phyloP scores from a whole-genome alignment of 2,888 invertebrate species.

The Orthosia gracilis region DNA sequence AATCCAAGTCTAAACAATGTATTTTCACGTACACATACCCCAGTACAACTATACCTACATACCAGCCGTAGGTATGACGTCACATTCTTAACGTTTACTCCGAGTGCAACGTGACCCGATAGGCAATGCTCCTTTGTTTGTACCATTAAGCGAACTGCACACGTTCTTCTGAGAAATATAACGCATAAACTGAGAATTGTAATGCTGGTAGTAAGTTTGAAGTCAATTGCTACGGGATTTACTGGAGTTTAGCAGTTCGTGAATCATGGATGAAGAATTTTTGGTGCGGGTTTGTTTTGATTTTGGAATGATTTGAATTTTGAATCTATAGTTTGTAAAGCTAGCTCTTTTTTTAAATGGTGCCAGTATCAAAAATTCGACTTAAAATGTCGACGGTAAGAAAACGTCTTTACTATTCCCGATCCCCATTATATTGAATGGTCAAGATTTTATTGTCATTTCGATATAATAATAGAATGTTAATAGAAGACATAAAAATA shows the following conservation, averaged over 20 bases:
- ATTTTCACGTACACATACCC: slow-evolving; percentile 13
- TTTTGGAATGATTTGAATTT: not conserved
- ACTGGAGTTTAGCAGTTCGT: slow-evolving; percentile 26
- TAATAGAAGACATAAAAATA: slow-evolving; percentile 26
- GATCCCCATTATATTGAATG: slow-evolving; percentile 23
- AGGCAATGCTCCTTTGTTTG: slow-evolving; percentile 63
- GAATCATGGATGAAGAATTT: slow-evolving; percentile 49
- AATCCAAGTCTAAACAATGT: slow-evolving; percentile 2
- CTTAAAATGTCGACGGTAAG: not conserved
- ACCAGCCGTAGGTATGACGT: slow-evolving; percentile 41
- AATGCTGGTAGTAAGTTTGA: slow-evolving; percentile 50
- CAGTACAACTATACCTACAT: slow-evolving; percentile 8
- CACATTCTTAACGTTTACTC: slow-evolving; percentile 49
- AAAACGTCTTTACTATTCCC: not conserved
- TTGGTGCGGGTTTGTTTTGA: slow-evolving; percentile 22
- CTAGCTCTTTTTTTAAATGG: no score
- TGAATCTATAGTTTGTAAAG: not conserved
- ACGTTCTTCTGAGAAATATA: slow-evolving; percentile 63
- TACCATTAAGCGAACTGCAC: slow-evolving; percentile 59
- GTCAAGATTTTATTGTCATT: slow-evolving; percentile 24
- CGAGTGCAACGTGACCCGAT: slow-evolving; percentile 66
- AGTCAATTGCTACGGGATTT: slow-evolving; percentile 48
- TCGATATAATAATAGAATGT: slow-evolving; percentile 30
- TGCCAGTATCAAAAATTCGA: not conserved
- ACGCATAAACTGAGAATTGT: slow-evolving; percentile 57